Conservation (phyloP, 2,797 vertebrate species). For the Oryzias dopingdopingensis region DNA sequence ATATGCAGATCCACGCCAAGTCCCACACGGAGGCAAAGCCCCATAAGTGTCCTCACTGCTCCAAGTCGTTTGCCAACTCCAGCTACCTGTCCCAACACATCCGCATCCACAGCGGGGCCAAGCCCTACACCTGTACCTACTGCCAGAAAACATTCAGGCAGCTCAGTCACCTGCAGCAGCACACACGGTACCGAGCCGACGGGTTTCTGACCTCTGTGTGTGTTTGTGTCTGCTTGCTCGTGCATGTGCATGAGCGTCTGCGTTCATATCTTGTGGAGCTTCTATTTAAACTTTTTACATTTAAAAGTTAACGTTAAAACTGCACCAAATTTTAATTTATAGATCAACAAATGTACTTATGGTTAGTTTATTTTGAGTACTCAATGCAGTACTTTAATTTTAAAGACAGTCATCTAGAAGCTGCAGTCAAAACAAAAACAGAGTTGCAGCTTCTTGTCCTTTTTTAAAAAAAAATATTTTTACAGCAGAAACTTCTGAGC, state of each 20-base stretch:
- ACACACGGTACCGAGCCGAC: conserved; percentile 61
- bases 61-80: conserved; percentile 98
- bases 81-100: conserved; percentile 98
- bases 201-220: conserved; percentile 12
- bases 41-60: conserved; percentile 97
- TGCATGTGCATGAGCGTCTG: conserved; percentile 5
- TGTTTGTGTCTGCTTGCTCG: conserved; percentile 7
- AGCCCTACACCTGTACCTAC: conserved; percentile 96
- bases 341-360: no score
- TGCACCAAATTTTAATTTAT: no score
- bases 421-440: no score
- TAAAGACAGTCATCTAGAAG: no score
- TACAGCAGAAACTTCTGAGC: no score
- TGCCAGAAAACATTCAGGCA: conserved; percentile 98
- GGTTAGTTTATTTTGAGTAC: no score
- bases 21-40: conserved; percentile 91
- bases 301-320: no score
- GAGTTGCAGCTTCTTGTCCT: no score
- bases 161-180: conserved; percentile 90
- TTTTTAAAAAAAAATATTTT: no score
- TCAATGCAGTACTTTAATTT: no score
- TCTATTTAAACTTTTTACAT: no score
- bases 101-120: conserved; percentile 96
- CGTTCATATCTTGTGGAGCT: neutral
- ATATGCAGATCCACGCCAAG: conserved; percentile 99